Base-by-base conservation (phyloP, 2,888 invertebrate species). In the Monoplex corrugatus region DNA sequence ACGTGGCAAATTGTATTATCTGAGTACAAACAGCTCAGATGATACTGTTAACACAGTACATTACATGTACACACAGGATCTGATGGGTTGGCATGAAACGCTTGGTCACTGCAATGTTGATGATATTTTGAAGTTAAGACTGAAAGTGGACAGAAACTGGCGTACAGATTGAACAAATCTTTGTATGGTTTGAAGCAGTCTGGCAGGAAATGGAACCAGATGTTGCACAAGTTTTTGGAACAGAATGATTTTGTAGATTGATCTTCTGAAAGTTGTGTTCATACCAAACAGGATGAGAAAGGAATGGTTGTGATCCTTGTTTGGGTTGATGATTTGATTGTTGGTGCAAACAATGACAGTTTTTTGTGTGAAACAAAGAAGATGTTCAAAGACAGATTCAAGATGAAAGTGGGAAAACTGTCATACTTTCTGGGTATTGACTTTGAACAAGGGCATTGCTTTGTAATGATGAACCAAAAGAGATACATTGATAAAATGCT, bases 121-220 rank as follows among this genome's bases (percentile, higher is more conserved):
- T 63, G 90, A 90, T 90, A 86, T 91, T 1, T 16, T 45, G 35
- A 84, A 78, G 75, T 78, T 13, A 6, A 43, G 10, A 38, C 23
- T 38, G 75, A 83, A 50, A 35, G 63, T 45, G 89, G 87, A n/a
- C 80, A 89, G 78, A 89, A 63, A 86, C 50, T 90, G 45, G 90
- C 90, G 2, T 92, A 83, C 44, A 91, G 80, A 87, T 50, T 91
- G 57, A 89, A 90, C 50, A 92, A 91, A 83, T 91, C 91, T 40
- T 87, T 92, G 43, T 91, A 91, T 89, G 91, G n/a, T 28, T 80
- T 92, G 35, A 92, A 92, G 83, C 91, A 92, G 87, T 83, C 85
- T 84, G 91, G 92, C 57, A 89, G 90, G 86, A 91, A 91, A 63
- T 92, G 91, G 91, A 91, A 92, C 72, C 80, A 82, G 75, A 32